phyloP scores from a whole-genome alignment of 1,140 invertebrate genomes.

The Drosophila melanogaster region Release_6_plus_ISO1_MT NT_037436.4:16340001-16340500 shows the following conservation, averaged over 20 bases:
- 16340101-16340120: conserved; percentile 73
- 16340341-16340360: not conserved
- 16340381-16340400: too few relatives aligned
- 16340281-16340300: conserved; percentile 51
- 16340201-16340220: conserved; percentile 8
- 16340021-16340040: conserved; percentile 2
- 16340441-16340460: conserved; percentile 64
- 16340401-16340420: too few relatives aligned
- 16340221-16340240: conserved; percentile 25
- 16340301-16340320: conserved; percentile 27
- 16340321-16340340: conserved; percentile 19
- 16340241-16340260: conserved; percentile 76
- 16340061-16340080: conserved; percentile 57
- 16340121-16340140: conserved; percentile 64
- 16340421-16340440: conserved; percentile 2
- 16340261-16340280: conserved; percentile 72
- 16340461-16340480: conserved; percentile 58
- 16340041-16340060: conserved; percentile 26
- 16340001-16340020: not conserved
- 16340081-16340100: conserved; percentile 78
- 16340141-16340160: conserved; percentile 67
- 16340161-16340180: conserved; percentile 40
- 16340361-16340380: too few relatives aligned
- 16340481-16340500: conserved; percentile 39
- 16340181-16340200: conserved; percentile 63